Percentiles rank a stretch among this genome's conserved stretches.
Evolutionary conservation across 1,140 invertebrate genomes (phyloP).

Genomic region (Halotydeus destructor): DNA sequence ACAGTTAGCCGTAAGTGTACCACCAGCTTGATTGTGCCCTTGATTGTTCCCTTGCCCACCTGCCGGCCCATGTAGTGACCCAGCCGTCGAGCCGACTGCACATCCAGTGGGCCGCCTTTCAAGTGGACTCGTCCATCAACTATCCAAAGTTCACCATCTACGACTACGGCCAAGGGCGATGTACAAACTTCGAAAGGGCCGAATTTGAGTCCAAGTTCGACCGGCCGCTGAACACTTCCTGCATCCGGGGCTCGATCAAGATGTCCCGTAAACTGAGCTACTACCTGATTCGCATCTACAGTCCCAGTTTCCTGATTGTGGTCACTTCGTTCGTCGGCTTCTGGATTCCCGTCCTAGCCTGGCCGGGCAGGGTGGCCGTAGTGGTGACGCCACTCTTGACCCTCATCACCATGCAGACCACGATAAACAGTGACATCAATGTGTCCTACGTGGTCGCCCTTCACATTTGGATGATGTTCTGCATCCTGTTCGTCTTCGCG

Average conservation of each 20-base stretch:
- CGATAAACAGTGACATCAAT: constrained; percentile 7
- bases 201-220: constrained; percentile 5
- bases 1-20: constrained; percentile 16
- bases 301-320: constrained; percentile 15
- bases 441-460: constrained; percentile 10
- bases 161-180: background rate
- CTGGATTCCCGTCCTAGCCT: constrained; percentile 16
- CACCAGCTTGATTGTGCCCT: background rate
- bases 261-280: constrained; percentile 14
- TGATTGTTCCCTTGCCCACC: background rate
- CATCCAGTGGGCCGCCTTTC: background rate
- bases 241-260: constrained; percentile 10
- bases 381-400: constrained; percentile 3
- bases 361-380: constrained; percentile 14
- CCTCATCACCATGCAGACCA: constrained; percentile 4
- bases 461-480: constrained; percentile 11
- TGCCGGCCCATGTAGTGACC: background rate
- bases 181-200: background rate
- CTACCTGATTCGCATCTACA: constrained; percentile 16
- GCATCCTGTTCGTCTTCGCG: constrained; percentile 8
- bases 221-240: constrained; percentile 14
- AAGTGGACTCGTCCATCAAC: background rate
- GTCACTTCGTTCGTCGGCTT: constrained; percentile 16
- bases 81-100: background rate
- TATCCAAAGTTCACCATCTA: constrained; percentile 6